Conservation (phyloP, 2,113 vertebrate species). For the Dromaius novaehollandiae region DNA sequence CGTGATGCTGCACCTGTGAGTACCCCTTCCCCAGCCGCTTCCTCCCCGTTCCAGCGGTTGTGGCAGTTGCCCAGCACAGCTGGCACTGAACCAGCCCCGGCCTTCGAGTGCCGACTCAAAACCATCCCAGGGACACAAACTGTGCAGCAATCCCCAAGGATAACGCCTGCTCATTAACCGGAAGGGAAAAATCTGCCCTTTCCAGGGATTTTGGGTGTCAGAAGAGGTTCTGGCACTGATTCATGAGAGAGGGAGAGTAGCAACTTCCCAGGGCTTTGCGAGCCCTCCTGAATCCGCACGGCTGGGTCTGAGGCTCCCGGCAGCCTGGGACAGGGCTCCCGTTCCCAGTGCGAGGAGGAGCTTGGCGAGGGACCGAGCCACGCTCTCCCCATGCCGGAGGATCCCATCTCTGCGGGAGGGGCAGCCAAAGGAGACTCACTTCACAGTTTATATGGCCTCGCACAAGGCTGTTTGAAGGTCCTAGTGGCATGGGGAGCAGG, state of each 20-base stretch:
- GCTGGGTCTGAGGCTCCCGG: rapidly evolving
- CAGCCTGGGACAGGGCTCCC: not conserved
- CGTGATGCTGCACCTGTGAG: slow-evolving; percentile 55
- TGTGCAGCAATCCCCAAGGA: not conserved
- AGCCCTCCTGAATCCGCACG: rapidly evolving
- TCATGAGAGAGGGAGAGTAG: not conserved
- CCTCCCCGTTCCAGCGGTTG: not conserved
- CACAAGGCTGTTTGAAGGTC: not conserved
- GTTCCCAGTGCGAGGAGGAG: not conserved
- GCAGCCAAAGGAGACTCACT: not conserved
- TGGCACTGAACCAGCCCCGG: not conserved
- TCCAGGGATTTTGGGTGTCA: not conserved
- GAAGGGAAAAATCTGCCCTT: not conserved
- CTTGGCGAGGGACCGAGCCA: not conserved
- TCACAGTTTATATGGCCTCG: not conserved
- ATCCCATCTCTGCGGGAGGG: not conserved
- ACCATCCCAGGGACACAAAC: not conserved
- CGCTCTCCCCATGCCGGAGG: not conserved
- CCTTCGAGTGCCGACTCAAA: not conserved
- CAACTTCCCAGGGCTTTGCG: not conserved
- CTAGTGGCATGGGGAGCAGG: no score
- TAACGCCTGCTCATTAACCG: not conserved
- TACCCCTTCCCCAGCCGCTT: not conserved
- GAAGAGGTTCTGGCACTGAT: not conserved
- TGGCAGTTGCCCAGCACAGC: not conserved